A percentile compares a stretch with the other conserved stretches of the same genome.
phyloP scores from a whole-genome alignment of 2,113 vertebrate genomes.

The Ictidomys tridecemlineatus region DNA sequence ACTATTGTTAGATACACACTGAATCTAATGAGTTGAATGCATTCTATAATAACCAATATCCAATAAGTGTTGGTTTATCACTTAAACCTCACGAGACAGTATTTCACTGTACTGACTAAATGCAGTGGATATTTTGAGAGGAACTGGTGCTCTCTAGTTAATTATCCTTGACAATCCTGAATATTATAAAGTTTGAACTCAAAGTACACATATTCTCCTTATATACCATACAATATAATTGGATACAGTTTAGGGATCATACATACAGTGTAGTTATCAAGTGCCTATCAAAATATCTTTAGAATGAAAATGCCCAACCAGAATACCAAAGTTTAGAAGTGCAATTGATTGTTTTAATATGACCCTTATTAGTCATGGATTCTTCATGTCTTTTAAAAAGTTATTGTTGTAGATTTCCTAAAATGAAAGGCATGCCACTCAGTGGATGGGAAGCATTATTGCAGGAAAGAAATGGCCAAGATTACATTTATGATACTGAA shows the following conservation, averaged over 20 bases:
- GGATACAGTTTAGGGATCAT: background rate
- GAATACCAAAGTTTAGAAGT: background rate
- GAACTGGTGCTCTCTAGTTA: background rate
- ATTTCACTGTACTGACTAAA: background rate
- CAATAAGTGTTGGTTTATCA: background rate
- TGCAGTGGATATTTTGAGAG: background rate
- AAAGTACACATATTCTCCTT: slow-evolving; percentile 46
- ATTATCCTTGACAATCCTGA: slow-evolving; percentile 43
- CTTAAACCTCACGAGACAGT: background rate
- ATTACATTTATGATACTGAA: background rate
- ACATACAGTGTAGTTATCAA: background rate
- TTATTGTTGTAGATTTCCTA: slow-evolving; percentile 15
- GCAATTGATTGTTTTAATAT: background rate
- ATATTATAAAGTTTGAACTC: slow-evolving; percentile 45
- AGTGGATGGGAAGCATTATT: slow-evolving; percentile 79
- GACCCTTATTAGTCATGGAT: background rate
- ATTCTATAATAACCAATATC: background rate
- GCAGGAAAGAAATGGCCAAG: slow-evolving; percentile 66
- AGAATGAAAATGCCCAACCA: slow-evolving; percentile 36
- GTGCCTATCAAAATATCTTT: slow-evolving; percentile 27
- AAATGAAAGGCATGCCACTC: slow-evolving; percentile 76
- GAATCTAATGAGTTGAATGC: background rate
- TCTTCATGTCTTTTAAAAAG: background rate
- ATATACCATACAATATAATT: background rate
- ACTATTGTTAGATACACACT: background rate